Evolutionary conservation across 37 sponge, comb jelly and placozoan genomes (phyloP), one percentile per base, ranked within the genome.

Genomic region (Crambe crambe): DNA sequence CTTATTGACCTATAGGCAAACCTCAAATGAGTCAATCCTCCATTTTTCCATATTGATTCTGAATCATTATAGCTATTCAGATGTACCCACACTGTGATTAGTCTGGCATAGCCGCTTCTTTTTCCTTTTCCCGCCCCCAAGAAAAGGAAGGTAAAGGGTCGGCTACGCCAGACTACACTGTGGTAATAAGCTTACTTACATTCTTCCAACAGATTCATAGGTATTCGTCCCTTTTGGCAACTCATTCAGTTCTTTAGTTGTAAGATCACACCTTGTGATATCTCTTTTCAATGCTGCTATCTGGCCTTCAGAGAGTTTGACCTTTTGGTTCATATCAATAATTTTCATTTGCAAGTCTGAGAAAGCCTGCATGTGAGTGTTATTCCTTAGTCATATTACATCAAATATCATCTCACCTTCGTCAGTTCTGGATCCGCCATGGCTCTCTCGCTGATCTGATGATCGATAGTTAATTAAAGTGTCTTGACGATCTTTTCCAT

Each of bases 131-230:
- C n/a, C n/a, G n/a, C n/a, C n/a, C n/a, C n/a, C n/a, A n/a, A n/a
- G n/a, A n/a, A n/a, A n/a, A n/a, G n/a, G n/a, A n/a, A n/a, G n/a
- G n/a, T n/a, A n/a, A n/a, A n/a, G n/a, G n/a, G n/a, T n/a, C n/a
- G n/a, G n/a, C n/a, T n/a, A n/a, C n/a, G n/a, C n/a, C n/a, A n/a
- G n/a, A n/a, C n/a, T n/a, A n/a, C n/a, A n/a, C n/a, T n/a, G n/a
- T n/a, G n/a, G n/a, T n/a, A n/a, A n/a, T n/a, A n/a, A n/a, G n/a
- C n/a, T n/a, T n/a, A 85, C 78, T 18, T 68, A 85, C 85, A 85
- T 85, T 77, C 87, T 70, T 75, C 87, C 87, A 0, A 86, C 73
- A 62, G 80, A 21, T 31, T 58, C 23, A 44, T 86, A 86, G 1
- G 68, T 73, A 25, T 79, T 86, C 2, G 75, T 86, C 29, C 42